phyloP scores from a whole-genome alignment of 2,888 invertebrate species.

The Philereme vetulata region DNA sequence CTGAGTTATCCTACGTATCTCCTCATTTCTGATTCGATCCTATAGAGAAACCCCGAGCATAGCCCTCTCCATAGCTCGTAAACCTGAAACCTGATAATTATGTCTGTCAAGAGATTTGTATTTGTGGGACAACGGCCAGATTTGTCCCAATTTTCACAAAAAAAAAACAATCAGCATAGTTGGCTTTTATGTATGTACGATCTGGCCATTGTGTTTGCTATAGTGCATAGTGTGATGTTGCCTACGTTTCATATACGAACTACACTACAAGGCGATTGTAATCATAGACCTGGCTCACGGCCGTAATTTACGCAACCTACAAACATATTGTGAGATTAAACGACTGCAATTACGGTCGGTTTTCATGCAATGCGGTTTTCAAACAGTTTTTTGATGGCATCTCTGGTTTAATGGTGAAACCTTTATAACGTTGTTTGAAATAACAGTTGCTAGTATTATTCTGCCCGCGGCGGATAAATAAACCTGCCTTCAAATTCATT shows the following conservation, averaged over 20 bases:
- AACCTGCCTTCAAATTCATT: constrained; percentile 21
- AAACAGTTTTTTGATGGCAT: constrained; percentile 44
- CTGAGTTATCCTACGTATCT: too few species aligned
- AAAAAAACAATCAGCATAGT: too few species aligned
- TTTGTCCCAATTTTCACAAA: too few species aligned
- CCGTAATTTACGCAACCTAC: constrained; percentile 52
- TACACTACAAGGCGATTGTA: constrained; percentile 35
- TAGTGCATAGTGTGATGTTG: neutral
- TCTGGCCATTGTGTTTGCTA: neutral
- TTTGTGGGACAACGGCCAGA: too few species aligned
- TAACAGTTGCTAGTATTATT: constrained; percentile 28
- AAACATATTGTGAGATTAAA: constrained; percentile 46
- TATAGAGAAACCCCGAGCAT: too few species aligned
- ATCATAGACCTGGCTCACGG: constrained; percentile 38
- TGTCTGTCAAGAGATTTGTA: too few species aligned
- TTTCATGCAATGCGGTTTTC: constrained; percentile 42
- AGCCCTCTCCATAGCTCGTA: too few species aligned
- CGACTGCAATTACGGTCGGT: constrained; percentile 46
- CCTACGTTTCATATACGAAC: constrained; percentile 22
- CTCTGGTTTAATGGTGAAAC: constrained; percentile 35
- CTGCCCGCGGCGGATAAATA: constrained; percentile 23
- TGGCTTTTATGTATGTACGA: too few species aligned
- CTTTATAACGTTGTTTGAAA: constrained; percentile 30
- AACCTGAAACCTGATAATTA: too few species aligned
- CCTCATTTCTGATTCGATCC: too few species aligned